Evolutionary conservation across 2,888 invertebrate species (phyloP).

Genomic region (Protophormia terraenovae): DNA sequence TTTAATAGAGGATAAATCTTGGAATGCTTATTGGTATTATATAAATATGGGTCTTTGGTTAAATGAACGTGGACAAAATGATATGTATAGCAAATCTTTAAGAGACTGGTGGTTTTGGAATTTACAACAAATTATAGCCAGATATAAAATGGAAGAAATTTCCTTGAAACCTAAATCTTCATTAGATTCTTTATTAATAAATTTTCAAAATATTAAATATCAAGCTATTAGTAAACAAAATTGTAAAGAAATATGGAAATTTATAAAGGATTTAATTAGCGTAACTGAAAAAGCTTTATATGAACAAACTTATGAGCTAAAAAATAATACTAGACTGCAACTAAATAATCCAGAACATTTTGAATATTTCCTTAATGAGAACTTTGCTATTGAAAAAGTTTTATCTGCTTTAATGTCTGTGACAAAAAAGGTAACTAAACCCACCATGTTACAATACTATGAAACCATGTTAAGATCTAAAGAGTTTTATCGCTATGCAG

Average conservation of each 20-base stretch:
- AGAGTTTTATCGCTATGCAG: slow-evolving; percentile 86
- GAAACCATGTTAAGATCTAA: slow-evolving; percentile 86
- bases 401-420: slow-evolving; percentile 11
- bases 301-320: slow-evolving; percentile 10
- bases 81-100: slow-evolving; percentile 79
- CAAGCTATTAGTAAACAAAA: not conserved
- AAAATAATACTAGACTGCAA: slow-evolving; percentile 64
- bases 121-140: slow-evolving; percentile 85
- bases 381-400: not conserved
- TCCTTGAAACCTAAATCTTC: not conserved
- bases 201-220: slow-evolving; percentile 10
- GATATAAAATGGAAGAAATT: slow-evolving; percentile 82
- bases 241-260: not conserved
- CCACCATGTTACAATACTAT: slow-evolving; percentile 82
- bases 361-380: slow-evolving; percentile 53
- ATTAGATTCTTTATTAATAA: slow-evolving; percentile 13
- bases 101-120: slow-evolving; percentile 86
- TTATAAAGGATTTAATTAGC: slow-evolving; percentile 4
- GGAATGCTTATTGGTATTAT: slow-evolving; percentile 82
- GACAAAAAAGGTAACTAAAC: not conserved
- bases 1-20: slow-evolving; percentile 86
- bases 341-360: slow-evolving; percentile 61
- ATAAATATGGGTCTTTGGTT: slow-evolving; percentile 79
- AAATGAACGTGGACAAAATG: slow-evolving; percentile 37
- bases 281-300: slow-evolving; percentile 33